Percentiles rank a stretch among this genome's conserved stretches.
These are phyloP conservation scores for Macropis europaea DNA, from an alignment of 2,888 invertebrate genomes.

Conservation along the genomic window DNA sequence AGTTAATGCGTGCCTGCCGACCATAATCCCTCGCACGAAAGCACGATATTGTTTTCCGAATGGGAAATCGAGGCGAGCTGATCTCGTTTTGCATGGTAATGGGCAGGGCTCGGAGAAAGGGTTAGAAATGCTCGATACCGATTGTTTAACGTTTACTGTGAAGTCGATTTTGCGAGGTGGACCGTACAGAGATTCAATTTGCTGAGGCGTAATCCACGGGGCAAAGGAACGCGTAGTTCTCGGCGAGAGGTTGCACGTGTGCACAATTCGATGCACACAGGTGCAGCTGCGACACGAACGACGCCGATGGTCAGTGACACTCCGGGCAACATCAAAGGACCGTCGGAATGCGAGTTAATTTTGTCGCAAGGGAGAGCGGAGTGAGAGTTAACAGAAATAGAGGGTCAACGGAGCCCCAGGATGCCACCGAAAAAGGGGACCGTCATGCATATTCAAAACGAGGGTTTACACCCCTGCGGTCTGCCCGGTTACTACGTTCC, in stretches of 20 bases:
- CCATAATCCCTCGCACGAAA: not conserved
- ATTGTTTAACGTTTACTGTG: too few species aligned
- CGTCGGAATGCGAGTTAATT: conserved; percentile 50
- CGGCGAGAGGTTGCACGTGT: not conserved
- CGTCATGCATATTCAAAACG: conserved; percentile 55
- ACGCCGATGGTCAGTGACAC: conserved; percentile 28
- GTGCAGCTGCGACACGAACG: not conserved
- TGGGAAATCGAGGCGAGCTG: not conserved
- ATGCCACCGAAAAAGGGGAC: conserved; percentile 24
- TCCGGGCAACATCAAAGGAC: conserved; percentile 53
- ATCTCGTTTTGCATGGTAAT: not conserved
- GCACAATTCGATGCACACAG: conserved; percentile 5
- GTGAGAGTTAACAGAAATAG: conserved; percentile 27
- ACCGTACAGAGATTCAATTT: too few species aligned
- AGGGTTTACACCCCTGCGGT: conserved; percentile 30
- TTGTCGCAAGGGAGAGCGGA: conserved; percentile 3
- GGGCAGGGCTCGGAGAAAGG: too few species aligned
- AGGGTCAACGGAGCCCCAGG: not conserved
- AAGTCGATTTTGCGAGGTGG: too few species aligned
- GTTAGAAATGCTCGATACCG: too few species aligned
- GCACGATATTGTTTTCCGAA: not conserved
- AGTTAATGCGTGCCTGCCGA: not conserved
- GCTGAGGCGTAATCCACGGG: too few species aligned
- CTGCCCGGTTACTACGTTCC: conserved; percentile 16
- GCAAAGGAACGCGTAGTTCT: conserved; percentile 8